Evolutionary conservation across 2,888 invertebrate species (phyloP).

Genomic region (Ptychoptera contaminata): DNA sequence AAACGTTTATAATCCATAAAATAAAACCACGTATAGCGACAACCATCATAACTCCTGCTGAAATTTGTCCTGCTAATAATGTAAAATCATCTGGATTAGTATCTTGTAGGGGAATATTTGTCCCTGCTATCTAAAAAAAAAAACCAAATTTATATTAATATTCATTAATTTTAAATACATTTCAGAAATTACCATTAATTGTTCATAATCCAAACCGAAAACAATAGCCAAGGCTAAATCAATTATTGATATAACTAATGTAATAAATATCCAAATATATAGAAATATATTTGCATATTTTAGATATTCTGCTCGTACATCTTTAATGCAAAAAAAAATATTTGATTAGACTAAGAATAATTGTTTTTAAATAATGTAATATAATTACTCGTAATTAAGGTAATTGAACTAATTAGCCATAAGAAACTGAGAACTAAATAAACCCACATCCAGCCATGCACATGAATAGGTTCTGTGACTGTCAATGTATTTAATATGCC

Average conservation of each 20-base stretch:
- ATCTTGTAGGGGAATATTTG: not conserved
- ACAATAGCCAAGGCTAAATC: constrained; percentile 25
- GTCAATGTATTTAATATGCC: constrained; percentile 14
- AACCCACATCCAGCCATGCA: constrained; percentile 24
- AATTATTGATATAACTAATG: constrained; percentile 20
- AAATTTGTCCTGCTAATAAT: constrained; percentile 20
- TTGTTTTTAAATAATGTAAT: not conserved
- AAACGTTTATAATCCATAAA: constrained; percentile 29
- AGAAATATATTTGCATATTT: constrained; percentile 16
- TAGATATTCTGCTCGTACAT: constrained; percentile 18
- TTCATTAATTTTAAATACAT: too few species aligned
- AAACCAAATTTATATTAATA: not conserved
- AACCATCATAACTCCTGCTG: constrained; percentile 25
- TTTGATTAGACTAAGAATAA: not conserved
- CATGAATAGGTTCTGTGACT: constrained; percentile 18
- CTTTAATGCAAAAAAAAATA: constrained; percentile 15
- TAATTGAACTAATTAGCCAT: constrained; percentile 23
- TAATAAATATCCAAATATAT: constrained; percentile 22
- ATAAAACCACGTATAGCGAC: constrained; percentile 31
- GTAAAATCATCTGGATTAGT: constrained; percentile 15
- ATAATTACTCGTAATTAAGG: constrained; percentile 22
- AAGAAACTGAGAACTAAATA: constrained; percentile 22
- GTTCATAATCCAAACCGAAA: constrained; percentile 25
- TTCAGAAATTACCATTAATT: constrained; percentile 14
- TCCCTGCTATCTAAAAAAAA: not conserved